phyloP scores from a whole-genome alignment of 2,113 vertebrate species.

The Tympanuchus pallidicinctus region DNA sequence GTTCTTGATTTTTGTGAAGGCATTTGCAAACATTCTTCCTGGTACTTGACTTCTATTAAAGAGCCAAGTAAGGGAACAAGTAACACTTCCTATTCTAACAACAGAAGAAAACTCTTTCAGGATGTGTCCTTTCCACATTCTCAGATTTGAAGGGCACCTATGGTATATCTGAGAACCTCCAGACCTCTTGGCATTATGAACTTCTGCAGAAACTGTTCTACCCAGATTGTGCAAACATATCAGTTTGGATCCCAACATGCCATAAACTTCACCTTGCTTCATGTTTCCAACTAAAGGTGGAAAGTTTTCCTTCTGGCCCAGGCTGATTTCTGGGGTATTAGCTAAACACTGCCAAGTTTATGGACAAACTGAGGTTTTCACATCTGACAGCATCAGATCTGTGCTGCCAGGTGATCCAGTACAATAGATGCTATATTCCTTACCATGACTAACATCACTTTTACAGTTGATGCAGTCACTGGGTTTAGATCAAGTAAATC shows the following conservation, averaged over 20 bases:
- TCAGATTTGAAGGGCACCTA: background rate
- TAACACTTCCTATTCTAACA: background rate
- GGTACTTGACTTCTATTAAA: background rate
- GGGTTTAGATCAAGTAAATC: background rate
- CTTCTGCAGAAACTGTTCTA: background rate
- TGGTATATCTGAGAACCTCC: background rate
- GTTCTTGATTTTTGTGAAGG: background rate
- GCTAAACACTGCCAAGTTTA: background rate
- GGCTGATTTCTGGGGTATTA: background rate
- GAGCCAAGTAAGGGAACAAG: background rate
- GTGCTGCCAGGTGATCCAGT: background rate
- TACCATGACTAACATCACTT: background rate
- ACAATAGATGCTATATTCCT: background rate
- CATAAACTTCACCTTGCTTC: background rate
- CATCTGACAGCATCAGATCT: background rate
- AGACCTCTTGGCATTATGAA: background rate
- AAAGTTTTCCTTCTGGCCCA: background rate
- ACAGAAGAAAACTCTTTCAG: background rate
- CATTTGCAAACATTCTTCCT: background rate
- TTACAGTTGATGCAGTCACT: background rate
- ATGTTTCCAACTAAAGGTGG: background rate
- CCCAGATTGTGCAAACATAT: background rate
- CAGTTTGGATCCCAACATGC: background rate
- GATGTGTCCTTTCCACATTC: background rate
- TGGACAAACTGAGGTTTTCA: background rate